Conservation (phyloP, 1,140 invertebrate genomes). For the Nixonia krombeini region DNA sequence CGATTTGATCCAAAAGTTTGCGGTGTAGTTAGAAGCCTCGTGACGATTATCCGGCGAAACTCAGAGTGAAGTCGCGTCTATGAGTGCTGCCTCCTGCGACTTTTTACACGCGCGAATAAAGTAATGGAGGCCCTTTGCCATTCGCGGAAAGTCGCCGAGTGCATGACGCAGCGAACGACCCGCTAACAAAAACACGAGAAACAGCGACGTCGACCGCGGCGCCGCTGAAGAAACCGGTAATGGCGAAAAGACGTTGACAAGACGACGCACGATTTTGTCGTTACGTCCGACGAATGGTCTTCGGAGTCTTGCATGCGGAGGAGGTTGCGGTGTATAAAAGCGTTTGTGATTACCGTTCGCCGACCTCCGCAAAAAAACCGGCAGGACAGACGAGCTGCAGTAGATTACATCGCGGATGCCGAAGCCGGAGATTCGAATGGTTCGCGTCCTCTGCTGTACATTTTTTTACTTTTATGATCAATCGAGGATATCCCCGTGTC, state of each 20-base stretch:
- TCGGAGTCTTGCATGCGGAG: conserved; percentile 4
- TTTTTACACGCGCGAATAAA: neutral
- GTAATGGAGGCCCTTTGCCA: neutral
- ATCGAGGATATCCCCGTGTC: too few relatives aligned
- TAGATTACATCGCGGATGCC: conserved; percentile 10
- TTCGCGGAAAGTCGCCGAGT: conserved; percentile 2
- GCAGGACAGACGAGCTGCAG: conserved; percentile 10
- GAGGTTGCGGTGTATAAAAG: conserved; percentile 2
- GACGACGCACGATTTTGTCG: conserved; percentile 33
- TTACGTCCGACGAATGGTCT: conserved; percentile 20
- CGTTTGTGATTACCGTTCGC: conserved; percentile 19
- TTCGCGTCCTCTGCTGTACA: too few relatives aligned
- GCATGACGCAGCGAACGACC: neutral
- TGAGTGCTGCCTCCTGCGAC: too few relatives aligned
- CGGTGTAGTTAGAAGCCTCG: neutral
- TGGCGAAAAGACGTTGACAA: conserved; percentile 6
- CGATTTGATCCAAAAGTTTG: neutral
- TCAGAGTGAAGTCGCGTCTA: neutral
- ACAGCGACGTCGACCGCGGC: neutral
- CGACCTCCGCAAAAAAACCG: conserved; percentile 17
- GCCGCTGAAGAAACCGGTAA: conserved; percentile 22
- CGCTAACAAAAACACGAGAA: conserved; percentile 1
- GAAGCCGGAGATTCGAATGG: conserved; percentile 1
- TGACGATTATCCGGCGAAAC: neutral
- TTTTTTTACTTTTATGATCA: too few relatives aligned